phyloP scores from a whole-genome alignment of 2,797 vertebrate genomes.

The Myripristis jacobus region DNA sequence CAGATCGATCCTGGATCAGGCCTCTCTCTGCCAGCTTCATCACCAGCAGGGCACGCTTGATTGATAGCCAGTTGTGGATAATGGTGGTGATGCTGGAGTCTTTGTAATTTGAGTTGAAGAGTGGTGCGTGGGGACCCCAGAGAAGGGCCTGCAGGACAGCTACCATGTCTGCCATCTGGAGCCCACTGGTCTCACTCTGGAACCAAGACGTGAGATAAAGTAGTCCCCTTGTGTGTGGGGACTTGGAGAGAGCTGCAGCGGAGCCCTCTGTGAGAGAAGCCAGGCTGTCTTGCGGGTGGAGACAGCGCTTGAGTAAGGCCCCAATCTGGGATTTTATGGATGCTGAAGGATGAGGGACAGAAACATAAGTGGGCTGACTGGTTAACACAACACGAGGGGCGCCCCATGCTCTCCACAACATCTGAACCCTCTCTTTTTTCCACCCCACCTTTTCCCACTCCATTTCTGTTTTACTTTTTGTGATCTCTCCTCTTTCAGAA shows the following conservation, averaged over 20 bases:
- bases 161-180: conserved; percentile 62
- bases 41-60: conserved; percentile 83
- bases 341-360: neutral
- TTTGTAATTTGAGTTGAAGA: conserved; percentile 61
- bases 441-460: conserved; percentile 8
- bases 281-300: conserved; percentile 57
- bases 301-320: conserved; percentile 77
- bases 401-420: conserved; percentile 68
- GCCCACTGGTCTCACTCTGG: conserved; percentile 53
- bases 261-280: conserved; percentile 19
- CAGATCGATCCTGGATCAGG: conserved; percentile 26
- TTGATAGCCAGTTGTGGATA: conserved; percentile 81
- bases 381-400: conserved; percentile 81
- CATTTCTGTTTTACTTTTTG: conserved; percentile 5
- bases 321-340: conserved; percentile 76
- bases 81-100: conserved; percentile 36
- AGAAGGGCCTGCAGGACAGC: conserved; percentile 85
- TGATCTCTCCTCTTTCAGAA: neutral
- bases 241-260: conserved; percentile 37
- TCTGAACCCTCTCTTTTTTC: conserved; percentile 44
- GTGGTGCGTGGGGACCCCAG: conserved; percentile 83
- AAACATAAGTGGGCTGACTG: conserved; percentile 22
- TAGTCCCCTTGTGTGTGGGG: conserved; percentile 78
- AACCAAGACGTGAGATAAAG: conserved; percentile 75
- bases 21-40: conserved; percentile 84